phyloP scores from a whole-genome alignment of 2,113 vertebrate species.

The Odontophorus gujanensis region DNA sequence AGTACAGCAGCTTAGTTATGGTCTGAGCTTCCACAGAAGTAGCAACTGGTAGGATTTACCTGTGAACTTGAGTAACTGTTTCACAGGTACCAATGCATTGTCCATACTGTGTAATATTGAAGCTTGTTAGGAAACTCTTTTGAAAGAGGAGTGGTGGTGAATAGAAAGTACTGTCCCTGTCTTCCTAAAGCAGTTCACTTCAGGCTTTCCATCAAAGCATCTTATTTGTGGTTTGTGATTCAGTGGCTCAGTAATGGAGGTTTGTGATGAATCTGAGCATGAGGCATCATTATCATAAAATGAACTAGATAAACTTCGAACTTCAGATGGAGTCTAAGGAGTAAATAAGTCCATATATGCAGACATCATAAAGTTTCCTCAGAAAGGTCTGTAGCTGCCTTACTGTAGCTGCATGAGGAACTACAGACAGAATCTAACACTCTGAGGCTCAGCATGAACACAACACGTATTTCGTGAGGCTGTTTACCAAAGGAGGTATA shows the following conservation, averaged over 20 bases:
- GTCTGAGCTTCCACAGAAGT: background rate
- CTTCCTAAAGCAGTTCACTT: background rate
- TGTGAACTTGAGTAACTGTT: background rate
- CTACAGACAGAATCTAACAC: background rate
- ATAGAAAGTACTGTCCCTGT: background rate
- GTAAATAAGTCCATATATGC: background rate
- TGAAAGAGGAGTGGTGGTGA: background rate
- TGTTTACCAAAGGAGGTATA: background rate
- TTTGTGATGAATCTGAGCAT: background rate
- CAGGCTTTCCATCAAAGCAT: background rate
- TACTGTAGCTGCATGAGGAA: background rate
- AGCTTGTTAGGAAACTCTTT: background rate
- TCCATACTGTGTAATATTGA: background rate
- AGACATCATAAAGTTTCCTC: background rate
- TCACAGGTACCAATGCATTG: background rate
- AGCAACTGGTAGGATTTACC: background rate
- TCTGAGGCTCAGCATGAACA: background rate
- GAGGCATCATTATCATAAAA: background rate
- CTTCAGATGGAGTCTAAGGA: background rate
- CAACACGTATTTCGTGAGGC: background rate
- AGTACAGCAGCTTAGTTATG: accelerated
- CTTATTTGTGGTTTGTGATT: constrained; percentile 9
- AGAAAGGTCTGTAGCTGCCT: background rate
- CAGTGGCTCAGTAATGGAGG: background rate
- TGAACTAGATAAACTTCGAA: background rate